Base-by-base conservation (phyloP, 2,113 vertebrate species). In the Austrofundulus limnaeus region DNA sequence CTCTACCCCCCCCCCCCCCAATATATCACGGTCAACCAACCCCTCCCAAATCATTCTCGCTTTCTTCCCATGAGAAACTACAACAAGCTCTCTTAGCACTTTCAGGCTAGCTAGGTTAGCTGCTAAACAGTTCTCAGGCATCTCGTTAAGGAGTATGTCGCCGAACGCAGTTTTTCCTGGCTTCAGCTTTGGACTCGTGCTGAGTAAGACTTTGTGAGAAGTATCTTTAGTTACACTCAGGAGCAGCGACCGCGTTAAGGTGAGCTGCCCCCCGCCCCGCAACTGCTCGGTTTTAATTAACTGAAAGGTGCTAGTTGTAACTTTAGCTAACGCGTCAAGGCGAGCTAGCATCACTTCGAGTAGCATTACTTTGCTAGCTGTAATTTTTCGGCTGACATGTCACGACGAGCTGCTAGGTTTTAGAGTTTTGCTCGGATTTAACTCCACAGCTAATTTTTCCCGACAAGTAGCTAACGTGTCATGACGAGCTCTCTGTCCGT, bases 271-370 rank as follows among this genome's bases (percentile, higher is more conserved):
- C 13, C 13, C 3, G 25, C 38, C 20, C 12, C 12, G 6, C 41
- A 2, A 14, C 28, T 53, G 21, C 19, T 20, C 42, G 2, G 41
- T 34, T 64, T 54, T 0, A 34, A 25, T 16, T 16, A 43, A 23
- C 17, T n/a, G 9, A 13, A 0, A 25, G 3, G 0, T 7, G 15
- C 0, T 8, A 28, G 20, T 24, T 43, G 61, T 13, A 34, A 38
- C 31, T 1, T 10, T 20, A 37, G 51, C 11, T 37, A 37, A 53
- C 2, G 2, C 0, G 11, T 53, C 11, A 53, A 19, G 51, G n/a
- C 11, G 15, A 28, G 51, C n/a, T 37, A 2, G 7, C 31, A 9
- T 34, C 10, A 8, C 5, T 25, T 51, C 11, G 15, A 10, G 4
- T 2, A n/a, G 15, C 20, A 21, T 5, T 48, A 48, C 4, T 9